Conservation (phyloP, 1,140 invertebrate species). For the Dysdera silvatica region DNA sequence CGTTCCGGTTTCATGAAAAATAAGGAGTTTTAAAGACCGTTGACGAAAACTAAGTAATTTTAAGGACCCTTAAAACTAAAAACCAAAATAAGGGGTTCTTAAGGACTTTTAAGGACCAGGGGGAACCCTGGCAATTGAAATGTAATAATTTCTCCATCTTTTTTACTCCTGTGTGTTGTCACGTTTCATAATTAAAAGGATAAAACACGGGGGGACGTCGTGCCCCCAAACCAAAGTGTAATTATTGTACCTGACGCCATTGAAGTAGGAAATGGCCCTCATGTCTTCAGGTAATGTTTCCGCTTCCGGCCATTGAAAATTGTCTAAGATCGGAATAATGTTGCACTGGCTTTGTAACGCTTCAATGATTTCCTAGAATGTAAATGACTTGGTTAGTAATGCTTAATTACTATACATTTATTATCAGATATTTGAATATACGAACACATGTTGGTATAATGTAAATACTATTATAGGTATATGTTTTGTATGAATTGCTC, state of each 20-base stretch:
- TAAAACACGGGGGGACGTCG: conserved; percentile 14
- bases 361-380: conserved; percentile 82
- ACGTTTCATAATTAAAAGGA: neutral
- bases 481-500: neutral
- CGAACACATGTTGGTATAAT: neutral
- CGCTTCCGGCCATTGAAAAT: conserved; percentile 89
- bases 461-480: neutral
- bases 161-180: neutral
- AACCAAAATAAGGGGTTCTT: too few species aligned
- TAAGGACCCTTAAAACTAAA: too few species aligned
- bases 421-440: neutral
- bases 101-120: too few species aligned
- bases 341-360: conserved; percentile 93
- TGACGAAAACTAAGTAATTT: too few species aligned
- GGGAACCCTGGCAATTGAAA: too few species aligned
- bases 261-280: conserved; percentile 88
- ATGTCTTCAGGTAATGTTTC: conserved; percentile 94
- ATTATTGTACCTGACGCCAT: conserved; percentile 64
- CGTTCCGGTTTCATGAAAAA: too few species aligned
- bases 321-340: conserved; percentile 97
- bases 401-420: neutral
- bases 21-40: too few species aligned
- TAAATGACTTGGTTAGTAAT: neutral
- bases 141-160: too few species aligned
- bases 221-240: conserved; percentile 29